Evolutionary conservation across 2,797 vertebrate genomes (phyloP).

Genomic region (Scyliorhinus canicula): DNA sequence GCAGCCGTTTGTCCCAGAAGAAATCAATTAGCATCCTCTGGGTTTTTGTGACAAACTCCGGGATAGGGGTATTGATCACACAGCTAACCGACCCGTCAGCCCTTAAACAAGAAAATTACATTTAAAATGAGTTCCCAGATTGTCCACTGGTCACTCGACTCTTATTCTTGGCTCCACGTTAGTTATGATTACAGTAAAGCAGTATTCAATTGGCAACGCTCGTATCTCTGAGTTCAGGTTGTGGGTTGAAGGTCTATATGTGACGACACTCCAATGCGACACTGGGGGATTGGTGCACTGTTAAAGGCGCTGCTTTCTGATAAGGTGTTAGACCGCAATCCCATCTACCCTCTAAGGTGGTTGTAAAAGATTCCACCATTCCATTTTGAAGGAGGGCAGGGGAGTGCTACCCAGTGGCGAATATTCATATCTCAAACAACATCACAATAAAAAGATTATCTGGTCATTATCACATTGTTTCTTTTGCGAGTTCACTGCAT

Average conservation of each 20-base stretch:
- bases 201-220: neutral
- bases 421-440: neutral
- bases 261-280: neutral
- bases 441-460: neutral
- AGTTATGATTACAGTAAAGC: neutral
- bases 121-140: neutral
- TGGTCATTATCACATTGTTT: neutral
- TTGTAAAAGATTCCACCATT: neutral
- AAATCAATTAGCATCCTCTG: too few relatives aligned
- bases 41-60: too few relatives aligned
- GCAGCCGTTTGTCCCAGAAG: too few relatives aligned
- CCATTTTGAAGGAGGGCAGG: neutral
- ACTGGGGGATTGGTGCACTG: neutral
- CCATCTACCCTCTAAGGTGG: too few relatives aligned
- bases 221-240: neutral
- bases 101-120: neutral
- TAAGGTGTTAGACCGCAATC: too few relatives aligned
- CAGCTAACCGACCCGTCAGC: neutral
- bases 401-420: neutral
- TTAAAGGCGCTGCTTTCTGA: neutral
- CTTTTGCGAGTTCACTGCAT: neutral
- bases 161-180: too few relatives aligned
- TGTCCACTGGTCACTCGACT: neutral
- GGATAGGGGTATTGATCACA: neutral
- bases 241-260: neutral